These are phyloP conservation scores for Venusia cambrica DNA, from an alignment of 2,888 invertebrate species.

Conservation along the genomic window DNA sequence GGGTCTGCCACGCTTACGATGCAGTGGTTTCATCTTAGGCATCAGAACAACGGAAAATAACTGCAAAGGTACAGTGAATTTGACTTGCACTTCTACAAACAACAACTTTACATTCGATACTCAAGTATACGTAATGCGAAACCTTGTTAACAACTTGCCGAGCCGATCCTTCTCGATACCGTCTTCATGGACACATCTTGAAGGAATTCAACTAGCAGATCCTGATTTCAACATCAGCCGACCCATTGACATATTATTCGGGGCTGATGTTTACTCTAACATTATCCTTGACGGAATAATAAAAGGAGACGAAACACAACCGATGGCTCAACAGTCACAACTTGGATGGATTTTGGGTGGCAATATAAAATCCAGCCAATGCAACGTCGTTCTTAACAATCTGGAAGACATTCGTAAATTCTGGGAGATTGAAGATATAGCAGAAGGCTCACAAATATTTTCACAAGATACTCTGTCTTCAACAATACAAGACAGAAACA, in stretches of 20 bases:
- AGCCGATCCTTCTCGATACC: constrained; percentile 21
- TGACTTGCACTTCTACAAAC: constrained; percentile 3
- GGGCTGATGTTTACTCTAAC: constrained; percentile 23
- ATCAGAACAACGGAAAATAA: not conserved
- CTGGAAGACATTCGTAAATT: constrained; percentile 10
- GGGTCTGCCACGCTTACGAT: not conserved
- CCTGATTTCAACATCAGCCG: constrained; percentile 26
- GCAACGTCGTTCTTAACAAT: constrained; percentile 18
- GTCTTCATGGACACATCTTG: constrained; percentile 18
- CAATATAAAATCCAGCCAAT: constrained; percentile 15
- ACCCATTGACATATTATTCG: constrained; percentile 23
- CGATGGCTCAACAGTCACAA: constrained; percentile 28
- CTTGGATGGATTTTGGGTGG: constrained; percentile 29
- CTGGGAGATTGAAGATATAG: constrained; percentile 18
- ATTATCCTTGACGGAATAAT: constrained; percentile 17
- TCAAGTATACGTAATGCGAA: constrained; percentile 8
- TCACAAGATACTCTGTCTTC: constrained; percentile 14
- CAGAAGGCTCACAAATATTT: constrained; percentile 8
- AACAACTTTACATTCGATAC: constrained; percentile 6
- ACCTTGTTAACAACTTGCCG: constrained; percentile 18
- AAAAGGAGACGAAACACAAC: constrained; percentile 14
- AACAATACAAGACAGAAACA: constrained; percentile 14
- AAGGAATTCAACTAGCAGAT: constrained; percentile 24
- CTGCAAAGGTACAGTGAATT: constrained; percentile 2
- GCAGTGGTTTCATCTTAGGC: constrained; percentile 4